Percentiles rank a stretch among this genome's conserved stretches.
Conservation (phyloP, 2,888 invertebrate species). For the Amphipoea lucens region DNA sequence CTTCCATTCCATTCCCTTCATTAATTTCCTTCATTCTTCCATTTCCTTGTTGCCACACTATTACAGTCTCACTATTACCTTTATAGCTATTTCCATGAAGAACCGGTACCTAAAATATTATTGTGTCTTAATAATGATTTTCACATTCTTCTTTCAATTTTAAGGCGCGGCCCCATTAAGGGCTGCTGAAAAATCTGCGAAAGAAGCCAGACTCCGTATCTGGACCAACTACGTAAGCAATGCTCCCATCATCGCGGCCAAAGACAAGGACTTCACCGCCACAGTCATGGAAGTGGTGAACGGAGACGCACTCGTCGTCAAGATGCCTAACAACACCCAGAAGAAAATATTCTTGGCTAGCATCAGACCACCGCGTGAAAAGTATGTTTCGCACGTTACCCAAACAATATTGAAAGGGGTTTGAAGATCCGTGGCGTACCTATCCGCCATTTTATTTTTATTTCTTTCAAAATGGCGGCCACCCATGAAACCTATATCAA, state of each 20-base stretch:
- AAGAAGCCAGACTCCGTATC: slow-evolving; percentile 95
- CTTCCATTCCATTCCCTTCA: too few species aligned
- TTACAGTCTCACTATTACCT: not conserved
- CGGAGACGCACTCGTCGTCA: slow-evolving; percentile 97
- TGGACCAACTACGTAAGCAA: slow-evolving; percentile 98
- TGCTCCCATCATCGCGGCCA: slow-evolving; percentile 93
- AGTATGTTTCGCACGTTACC: slow-evolving; percentile 74
- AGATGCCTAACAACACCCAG: slow-evolving; percentile 93
- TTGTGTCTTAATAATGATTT: slow-evolving; percentile 4
- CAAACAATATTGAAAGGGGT: not conserved
- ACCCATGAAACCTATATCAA: not conserved
- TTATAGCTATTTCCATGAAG: not conserved
- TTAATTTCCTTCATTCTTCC: too few species aligned
- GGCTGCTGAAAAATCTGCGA: slow-evolving; percentile 96
- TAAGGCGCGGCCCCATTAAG: slow-evolving; percentile 94
- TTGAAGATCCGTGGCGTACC: not conserved
- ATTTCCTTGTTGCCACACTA: not conserved
- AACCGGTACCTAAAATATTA: not conserved
- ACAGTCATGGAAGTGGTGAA: slow-evolving; percentile 97
- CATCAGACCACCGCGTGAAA: slow-evolving; percentile 97
- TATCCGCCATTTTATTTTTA: not conserved
- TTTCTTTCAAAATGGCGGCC: not conserved
- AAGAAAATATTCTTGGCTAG: slow-evolving; percentile 99
- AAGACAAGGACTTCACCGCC: slow-evolving; percentile 95
- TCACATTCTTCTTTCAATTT: slow-evolving; percentile 22